Evolutionary conservation across 2,797 vertebrate genomes (phyloP).

Genomic region (Helarctos malayanus): DNA sequence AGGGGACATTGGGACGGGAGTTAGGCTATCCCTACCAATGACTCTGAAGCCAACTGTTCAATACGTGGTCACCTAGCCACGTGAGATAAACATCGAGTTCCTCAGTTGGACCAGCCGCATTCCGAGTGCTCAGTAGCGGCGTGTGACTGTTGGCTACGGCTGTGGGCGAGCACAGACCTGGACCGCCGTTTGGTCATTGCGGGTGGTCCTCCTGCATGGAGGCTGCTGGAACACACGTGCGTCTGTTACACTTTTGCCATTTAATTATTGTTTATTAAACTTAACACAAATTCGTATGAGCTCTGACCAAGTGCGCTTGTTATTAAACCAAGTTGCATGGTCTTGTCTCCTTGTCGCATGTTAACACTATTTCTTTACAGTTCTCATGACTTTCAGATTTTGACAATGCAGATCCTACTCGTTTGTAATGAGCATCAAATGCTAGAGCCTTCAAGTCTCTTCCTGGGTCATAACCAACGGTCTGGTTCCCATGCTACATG

Average conservation of each 20-base stretch:
- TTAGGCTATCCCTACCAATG: fast-evolving
- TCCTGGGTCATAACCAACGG: background rate
- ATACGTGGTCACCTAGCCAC: background rate
- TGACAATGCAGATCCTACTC: background rate
- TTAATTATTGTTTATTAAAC: background rate
- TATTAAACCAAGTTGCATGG: background rate
- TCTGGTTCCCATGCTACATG: background rate
- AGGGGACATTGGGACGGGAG: fast-evolving
- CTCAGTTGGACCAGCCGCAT: background rate
- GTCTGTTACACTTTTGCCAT: background rate
- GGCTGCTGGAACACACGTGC: fast-evolving
- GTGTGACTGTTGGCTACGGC: background rate
- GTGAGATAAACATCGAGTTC: background rate
- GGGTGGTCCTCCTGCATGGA: background rate
- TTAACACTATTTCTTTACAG: background rate
- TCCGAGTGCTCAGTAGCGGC: fast-evolving
- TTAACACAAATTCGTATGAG: background rate
- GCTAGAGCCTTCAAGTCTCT: background rate
- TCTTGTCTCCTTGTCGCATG: background rate
- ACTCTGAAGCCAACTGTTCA: background rate
- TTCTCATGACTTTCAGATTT: background rate
- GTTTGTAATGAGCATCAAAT: background rate
- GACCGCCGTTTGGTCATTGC: fast-evolving
- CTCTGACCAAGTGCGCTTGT: background rate
- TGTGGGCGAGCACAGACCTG: background rate